Percentiles rank a stretch among this genome's conserved stretches.
These are phyloP conservation scores for Mythimna vitellina DNA, from an alignment of 2,888 invertebrate genomes.

Conservation along the genomic window DNA sequence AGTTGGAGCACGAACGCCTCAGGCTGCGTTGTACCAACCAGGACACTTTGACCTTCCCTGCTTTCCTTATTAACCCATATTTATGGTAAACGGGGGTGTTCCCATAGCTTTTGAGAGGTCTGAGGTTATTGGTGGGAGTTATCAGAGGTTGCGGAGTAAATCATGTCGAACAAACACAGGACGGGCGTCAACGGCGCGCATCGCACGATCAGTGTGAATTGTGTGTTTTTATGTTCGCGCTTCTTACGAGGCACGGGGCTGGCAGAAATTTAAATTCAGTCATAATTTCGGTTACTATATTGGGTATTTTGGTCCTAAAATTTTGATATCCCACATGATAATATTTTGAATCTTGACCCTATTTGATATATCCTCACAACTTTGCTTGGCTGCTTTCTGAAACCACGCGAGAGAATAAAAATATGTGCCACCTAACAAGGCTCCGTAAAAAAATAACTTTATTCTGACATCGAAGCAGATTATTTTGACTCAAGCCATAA, in stretches of 20 bases:
- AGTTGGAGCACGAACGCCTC: slow-evolving; percentile 83
- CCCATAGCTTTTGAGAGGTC: slow-evolving; percentile 57
- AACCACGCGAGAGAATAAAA: background rate
- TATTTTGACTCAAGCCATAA: slow-evolving; percentile 36
- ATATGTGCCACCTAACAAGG: background rate
- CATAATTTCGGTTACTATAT: background rate
- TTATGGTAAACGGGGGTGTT: slow-evolving; percentile 35
- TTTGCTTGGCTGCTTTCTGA: background rate
- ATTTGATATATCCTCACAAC: background rate
- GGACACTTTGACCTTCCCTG: slow-evolving; percentile 67
- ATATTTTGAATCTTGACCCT: background rate
- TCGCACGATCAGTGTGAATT: slow-evolving; percentile 67
- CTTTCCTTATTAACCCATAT: slow-evolving; percentile 49
- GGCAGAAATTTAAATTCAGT: slow-evolving; percentile 24
- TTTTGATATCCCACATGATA: background rate
- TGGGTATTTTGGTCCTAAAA: background rate
- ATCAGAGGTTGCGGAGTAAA: slow-evolving; percentile 63
- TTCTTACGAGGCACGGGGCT: slow-evolving; percentile 37
- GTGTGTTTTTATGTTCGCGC: slow-evolving; percentile 52
- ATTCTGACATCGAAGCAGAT: slow-evolving; percentile 9
- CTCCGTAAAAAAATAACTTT: slow-evolving; percentile 19
- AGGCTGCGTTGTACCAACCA: slow-evolving; percentile 74
- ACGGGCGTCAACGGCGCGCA: slow-evolving; percentile 63
- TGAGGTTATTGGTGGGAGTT: slow-evolving; percentile 56
- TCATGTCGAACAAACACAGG: slow-evolving; percentile 68